Percentiles rank a stretch among this genome's conserved stretches.
These are phyloP conservation scores for Podarcis siculus DNA, from an alignment of 2,797 vertebrate genomes.

Conservation along the genomic window DNA sequence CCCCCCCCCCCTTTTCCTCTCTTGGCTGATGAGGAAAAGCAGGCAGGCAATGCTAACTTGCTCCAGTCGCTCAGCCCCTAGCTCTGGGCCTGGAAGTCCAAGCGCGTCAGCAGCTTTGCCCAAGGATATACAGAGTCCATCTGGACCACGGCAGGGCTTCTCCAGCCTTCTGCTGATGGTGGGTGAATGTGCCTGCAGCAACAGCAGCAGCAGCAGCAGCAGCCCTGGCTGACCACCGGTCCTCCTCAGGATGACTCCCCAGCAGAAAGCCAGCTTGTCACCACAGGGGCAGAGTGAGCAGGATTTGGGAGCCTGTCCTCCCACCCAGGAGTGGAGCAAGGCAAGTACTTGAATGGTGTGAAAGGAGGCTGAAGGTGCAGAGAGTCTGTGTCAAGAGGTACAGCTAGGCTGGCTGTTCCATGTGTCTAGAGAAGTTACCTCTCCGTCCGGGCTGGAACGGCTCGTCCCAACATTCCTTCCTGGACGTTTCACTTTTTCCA, in stretches of 20 bases:
- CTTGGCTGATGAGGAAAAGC: constrained; percentile 22
- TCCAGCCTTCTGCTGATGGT: background rate
- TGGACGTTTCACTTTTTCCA: background rate
- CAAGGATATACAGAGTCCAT: background rate
- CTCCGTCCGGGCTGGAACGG: background rate
- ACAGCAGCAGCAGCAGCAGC: too few relatives aligned
- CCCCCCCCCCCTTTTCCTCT: background rate
- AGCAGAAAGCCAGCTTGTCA: constrained; percentile 42
- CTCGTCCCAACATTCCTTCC: background rate
- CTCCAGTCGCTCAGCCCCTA: background rate
- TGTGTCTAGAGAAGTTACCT: background rate
- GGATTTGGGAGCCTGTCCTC: background rate
- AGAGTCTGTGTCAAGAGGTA: background rate
- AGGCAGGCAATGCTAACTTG: background rate
- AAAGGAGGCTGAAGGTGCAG: background rate
- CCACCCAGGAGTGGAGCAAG: background rate
- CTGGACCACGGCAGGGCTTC: too few relatives aligned
- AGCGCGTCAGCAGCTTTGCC: background rate
- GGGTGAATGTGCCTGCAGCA: background rate
- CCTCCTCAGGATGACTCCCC: constrained; percentile 61
- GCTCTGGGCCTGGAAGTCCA: background rate
- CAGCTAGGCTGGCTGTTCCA: background rate
- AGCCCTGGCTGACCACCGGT: background rate
- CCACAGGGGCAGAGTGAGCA: constrained; percentile 1
- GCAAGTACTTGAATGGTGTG: background rate